Percentiles rank a stretch among this genome's conserved stretches.
Evolutionary conservation across 1,140 invertebrate species (phyloP).

Genomic region (Triops longicaudatus): DNA sequence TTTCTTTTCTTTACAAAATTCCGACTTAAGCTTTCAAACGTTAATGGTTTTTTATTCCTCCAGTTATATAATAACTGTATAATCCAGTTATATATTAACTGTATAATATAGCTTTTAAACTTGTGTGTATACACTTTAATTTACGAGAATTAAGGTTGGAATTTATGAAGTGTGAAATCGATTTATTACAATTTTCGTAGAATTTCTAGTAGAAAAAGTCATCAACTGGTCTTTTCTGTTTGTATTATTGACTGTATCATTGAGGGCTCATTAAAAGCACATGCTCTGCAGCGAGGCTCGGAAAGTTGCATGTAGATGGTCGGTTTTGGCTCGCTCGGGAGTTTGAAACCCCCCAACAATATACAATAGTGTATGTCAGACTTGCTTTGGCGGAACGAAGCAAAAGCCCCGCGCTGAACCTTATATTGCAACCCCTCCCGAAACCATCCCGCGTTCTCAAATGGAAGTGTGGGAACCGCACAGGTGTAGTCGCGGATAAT

Average conservation of each 20-base stretch:
- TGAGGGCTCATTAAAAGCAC: neutral
- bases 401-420: neutral
- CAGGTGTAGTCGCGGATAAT: conserved; percentile 5
- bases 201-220: no score
- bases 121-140: no score
- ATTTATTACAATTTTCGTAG: no score
- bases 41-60: no score
- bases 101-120: no score
- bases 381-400: neutral
- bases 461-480: conserved; percentile 11
- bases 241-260: neutral
- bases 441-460: conserved; percentile 8
- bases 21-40: no score
- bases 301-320: neutral
- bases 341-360: neutral
- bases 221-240: neutral
- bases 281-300: neutral
- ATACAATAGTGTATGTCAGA: neutral
- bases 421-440: conserved; percentile 1
- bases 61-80: no score
- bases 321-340: neutral
- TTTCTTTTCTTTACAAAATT: no score
- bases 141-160: no score
- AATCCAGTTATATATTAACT: no score
- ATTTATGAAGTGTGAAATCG: no score